These are phyloP conservation scores for Mechanitis messenoides DNA, from an alignment of 2,888 invertebrate species.

Conservation along the genomic window DNA sequence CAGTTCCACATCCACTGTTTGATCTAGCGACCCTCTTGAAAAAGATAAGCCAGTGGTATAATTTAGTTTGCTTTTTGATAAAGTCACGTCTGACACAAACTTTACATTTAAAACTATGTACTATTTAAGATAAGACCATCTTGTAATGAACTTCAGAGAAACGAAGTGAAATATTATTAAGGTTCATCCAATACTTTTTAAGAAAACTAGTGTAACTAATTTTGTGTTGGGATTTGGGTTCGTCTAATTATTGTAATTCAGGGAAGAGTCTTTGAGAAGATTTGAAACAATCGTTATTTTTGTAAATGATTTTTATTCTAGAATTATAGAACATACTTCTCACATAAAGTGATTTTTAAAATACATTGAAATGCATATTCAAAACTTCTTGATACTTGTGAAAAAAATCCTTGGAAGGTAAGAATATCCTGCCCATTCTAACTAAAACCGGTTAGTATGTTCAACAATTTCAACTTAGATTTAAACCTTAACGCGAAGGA, in stretches of 20 bases:
- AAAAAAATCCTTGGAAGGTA: constrained; percentile 10
- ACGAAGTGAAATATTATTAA: neutral
- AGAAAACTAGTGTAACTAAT: neutral
- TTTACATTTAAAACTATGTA: constrained; percentile 1
- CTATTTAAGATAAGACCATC: neutral
- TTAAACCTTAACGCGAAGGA: constrained; percentile 10
- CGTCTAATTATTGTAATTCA: too few relatives aligned
- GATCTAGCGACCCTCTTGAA: constrained; percentile 42
- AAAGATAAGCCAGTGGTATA: constrained; percentile 28
- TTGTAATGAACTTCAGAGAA: neutral
- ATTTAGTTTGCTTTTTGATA: constrained; percentile 24
- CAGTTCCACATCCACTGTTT: constrained; percentile 56
- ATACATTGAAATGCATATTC: neutral
- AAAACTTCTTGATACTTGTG: constrained; percentile 15
- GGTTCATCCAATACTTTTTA: neutral
- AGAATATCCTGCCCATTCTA: constrained; percentile 16
- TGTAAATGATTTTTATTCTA: too few relatives aligned
- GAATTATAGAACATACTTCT: too few relatives aligned
- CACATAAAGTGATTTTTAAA: too few relatives aligned
- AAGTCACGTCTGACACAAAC: neutral
- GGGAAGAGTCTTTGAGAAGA: too few relatives aligned
- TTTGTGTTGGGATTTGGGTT: neutral
- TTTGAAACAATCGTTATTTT: too few relatives aligned
- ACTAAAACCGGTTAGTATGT: constrained; percentile 14
- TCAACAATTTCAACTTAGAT: constrained; percentile 1